Conservation (phyloP, 1,140 invertebrate genomes). For the Drosophila nikananu region DNA sequence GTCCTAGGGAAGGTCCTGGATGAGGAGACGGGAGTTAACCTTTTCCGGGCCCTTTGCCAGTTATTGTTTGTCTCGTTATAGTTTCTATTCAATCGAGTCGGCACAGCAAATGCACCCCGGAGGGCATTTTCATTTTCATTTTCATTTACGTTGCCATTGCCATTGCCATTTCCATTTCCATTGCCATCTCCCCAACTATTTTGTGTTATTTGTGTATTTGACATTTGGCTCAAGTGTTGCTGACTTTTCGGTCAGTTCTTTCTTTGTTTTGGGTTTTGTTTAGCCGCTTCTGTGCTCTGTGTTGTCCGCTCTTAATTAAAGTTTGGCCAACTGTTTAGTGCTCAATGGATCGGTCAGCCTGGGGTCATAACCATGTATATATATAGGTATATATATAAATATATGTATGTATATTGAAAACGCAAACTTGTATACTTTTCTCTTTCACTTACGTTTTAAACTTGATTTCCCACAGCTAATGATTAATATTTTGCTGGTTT, state of each 20-base stretch:
- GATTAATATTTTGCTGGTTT: slow-evolving; percentile 6
- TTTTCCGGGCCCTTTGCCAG: slow-evolving; percentile 33
- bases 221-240: slow-evolving; percentile 83
- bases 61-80: slow-evolving; percentile 56
- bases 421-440: background rate
- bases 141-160: background rate
- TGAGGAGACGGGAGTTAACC: slow-evolving; percentile 41
- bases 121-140: slow-evolving; percentile 66
- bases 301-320: slow-evolving; percentile 70
- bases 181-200: slow-evolving; percentile 6
- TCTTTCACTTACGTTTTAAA: background rate
- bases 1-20: slow-evolving; percentile 8
- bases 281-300: slow-evolving; percentile 12
- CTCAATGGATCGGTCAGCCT: slow-evolving; percentile 42
- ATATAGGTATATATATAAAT: background rate
- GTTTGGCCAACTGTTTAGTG: slow-evolving; percentile 70
- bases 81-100: slow-evolving; percentile 75
- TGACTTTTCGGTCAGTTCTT: slow-evolving; percentile 77
- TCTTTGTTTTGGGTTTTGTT: slow-evolving; percentile 34
- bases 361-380: background rate
- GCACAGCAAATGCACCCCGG: slow-evolving; percentile 74
- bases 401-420: background rate
- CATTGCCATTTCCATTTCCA: background rate
- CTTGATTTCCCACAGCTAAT: background rate
- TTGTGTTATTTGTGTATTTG: slow-evolving; percentile 77